A percentile compares a stretch with the other conserved stretches of the same genome.
These are phyloP conservation scores for Dysmachus trigonus DNA, from an alignment of 2,888 invertebrate species.

Conservation along the genomic window DNA sequence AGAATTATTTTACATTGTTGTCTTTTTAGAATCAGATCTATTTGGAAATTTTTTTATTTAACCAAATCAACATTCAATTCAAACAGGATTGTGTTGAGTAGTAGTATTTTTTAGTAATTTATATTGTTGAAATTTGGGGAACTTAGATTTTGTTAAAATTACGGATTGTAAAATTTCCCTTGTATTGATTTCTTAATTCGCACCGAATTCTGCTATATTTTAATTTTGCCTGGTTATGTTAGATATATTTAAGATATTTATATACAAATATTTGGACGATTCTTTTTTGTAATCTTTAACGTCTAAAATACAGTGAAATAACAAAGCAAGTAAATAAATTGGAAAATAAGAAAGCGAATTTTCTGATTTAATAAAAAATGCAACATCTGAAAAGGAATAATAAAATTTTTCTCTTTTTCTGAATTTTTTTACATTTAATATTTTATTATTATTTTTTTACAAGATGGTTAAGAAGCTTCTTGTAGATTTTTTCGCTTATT, in stretches of 20 bases:
- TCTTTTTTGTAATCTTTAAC: neutral
- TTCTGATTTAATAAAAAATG: neutral
- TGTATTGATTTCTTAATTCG: too few species aligned
- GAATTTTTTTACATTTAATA: neutral
- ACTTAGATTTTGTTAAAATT: too few species aligned
- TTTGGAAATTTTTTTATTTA: too few species aligned
- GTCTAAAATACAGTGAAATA: neutral
- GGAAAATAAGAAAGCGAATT: neutral
- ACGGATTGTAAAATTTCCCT: too few species aligned
- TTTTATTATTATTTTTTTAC: neutral
- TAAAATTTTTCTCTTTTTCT: neutral
- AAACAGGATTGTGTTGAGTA: too few species aligned
- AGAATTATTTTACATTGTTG: too few species aligned
- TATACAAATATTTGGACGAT: neutral
- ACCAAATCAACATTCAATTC: too few species aligned
- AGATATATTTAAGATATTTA: neutral
- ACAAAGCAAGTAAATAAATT: neutral
- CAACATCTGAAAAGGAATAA: neutral
- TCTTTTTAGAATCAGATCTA: too few species aligned
- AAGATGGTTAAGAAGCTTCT: neutral
- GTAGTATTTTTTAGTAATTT: too few species aligned
- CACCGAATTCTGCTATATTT: neutral
- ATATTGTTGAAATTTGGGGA: too few species aligned
- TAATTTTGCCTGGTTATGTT: too few species aligned
- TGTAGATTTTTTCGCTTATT: slow-evolving; percentile 37